Percentiles rank a stretch among this genome's conserved stretches.
Evolutionary conservation across 2,888 invertebrate genomes (phyloP).

Genomic region (Nomada hirtipes): DNA sequence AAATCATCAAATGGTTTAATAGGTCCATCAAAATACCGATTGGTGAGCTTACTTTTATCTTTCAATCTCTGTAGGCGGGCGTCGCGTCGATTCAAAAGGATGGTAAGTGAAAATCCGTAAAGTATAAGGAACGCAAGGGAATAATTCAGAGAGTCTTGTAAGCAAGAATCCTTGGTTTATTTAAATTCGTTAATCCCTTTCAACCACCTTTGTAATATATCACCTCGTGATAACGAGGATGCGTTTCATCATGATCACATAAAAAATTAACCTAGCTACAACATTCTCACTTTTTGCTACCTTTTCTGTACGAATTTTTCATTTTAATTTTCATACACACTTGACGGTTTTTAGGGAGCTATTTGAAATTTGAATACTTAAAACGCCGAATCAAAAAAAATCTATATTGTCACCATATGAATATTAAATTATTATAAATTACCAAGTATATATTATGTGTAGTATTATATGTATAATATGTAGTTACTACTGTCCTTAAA

Average conservation of each 20-base stretch:
- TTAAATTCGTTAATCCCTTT: constrained; percentile 5
- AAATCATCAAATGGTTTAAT: background rate
- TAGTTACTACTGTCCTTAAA: no score
- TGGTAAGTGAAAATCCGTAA: background rate
- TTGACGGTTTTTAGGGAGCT: no score
- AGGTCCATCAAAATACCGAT: background rate
- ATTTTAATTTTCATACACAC: no score
- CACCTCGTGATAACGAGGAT: background rate
- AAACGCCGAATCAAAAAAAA: no score
- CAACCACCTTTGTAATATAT: background rate
- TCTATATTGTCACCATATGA: no score
- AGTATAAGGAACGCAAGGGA: background rate
- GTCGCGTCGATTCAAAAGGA: background rate
- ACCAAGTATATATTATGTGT: no score
- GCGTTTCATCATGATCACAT: background rate
- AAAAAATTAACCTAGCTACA: background rate
- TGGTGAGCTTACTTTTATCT: background rate
- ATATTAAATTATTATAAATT: no score
- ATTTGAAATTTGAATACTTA: no score
- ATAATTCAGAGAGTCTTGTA: background rate
- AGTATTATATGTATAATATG: no score
- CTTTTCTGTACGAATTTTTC: no score
- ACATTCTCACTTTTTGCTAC: no score
- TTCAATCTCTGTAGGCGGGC: background rate
- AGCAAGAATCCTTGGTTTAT: background rate